These are phyloP conservation scores for Tortrix viridana DNA, from an alignment of 2,888 invertebrate species.

Conservation along the genomic window DNA sequence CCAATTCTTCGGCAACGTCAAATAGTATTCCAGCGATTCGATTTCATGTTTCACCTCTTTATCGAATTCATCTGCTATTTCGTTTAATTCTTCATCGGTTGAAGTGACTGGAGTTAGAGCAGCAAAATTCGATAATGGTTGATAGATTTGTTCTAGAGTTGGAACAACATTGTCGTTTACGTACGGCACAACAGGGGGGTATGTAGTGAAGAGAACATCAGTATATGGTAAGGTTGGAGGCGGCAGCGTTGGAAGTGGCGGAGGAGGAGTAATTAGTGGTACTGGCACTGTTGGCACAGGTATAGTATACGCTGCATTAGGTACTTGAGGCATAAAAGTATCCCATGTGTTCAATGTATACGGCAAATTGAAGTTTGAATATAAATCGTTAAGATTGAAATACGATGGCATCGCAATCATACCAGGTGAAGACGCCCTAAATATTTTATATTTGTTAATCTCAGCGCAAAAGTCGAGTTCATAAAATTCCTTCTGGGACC, in stretches of 20 bases:
- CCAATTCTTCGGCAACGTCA: constrained; percentile 58
- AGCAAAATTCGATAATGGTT: constrained; percentile 6
- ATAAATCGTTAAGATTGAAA: not conserved
- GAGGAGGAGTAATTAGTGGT: constrained; percentile 12
- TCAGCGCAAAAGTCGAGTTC: constrained; percentile 15
- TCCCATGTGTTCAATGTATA: constrained; percentile 18
- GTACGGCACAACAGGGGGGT: constrained; percentile 8
- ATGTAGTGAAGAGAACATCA: constrained; percentile 15
- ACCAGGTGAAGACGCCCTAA: not conserved
- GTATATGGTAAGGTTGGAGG: constrained; percentile 19
- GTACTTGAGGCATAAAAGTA: constrained; percentile 1
- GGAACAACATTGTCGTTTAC: constrained; percentile 17
- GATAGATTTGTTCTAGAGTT: not conserved
- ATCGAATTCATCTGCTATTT: constrained; percentile 14
- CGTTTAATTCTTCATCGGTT: constrained; percentile 16
- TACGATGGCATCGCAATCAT: constrained; percentile 3
- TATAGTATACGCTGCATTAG: constrained; percentile 14
- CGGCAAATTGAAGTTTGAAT: constrained; percentile 11
- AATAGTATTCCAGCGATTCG: constrained; percentile 54
- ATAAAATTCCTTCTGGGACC: constrained; percentile 3
- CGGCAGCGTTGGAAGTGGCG: constrained; percentile 14
- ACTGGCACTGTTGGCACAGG: constrained; percentile 17
- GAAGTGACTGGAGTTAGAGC: constrained; percentile 18
- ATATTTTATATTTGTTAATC: constrained; percentile 10
- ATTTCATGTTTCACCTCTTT: constrained; percentile 2